These are phyloP conservation scores for Drosophila vallismaia DNA, from an alignment of 2,888 invertebrate genomes.

Conservation along the genomic window DNA sequence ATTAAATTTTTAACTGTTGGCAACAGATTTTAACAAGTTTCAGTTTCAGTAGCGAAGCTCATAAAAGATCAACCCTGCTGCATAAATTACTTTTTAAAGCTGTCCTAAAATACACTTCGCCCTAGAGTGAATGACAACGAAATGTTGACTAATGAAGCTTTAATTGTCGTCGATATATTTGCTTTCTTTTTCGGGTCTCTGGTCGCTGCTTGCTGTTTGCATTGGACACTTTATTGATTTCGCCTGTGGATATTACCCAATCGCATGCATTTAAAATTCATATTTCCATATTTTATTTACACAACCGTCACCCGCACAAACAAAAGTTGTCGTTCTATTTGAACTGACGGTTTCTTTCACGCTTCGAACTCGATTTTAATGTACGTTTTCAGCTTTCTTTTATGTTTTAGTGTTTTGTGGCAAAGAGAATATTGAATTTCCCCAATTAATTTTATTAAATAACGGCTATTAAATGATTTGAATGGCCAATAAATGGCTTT, in stretches of 20 bases:
- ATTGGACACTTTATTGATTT: conserved; percentile 32
- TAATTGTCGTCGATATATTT: conserved; percentile 38
- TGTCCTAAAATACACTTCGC: conserved; percentile 18
- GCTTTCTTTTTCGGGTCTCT: conserved; percentile 7
- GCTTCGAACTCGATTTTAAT: conserved; percentile 14
- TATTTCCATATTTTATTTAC: conserved; percentile 63
- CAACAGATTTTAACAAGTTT: conserved; percentile 65
- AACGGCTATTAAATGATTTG: conserved; percentile 12
- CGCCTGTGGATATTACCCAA: conserved; percentile 24
- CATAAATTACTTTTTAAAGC: conserved; percentile 26
- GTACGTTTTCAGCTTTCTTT: conserved; percentile 2
- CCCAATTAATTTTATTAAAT: conserved; percentile 9
- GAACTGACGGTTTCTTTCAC: conserved; percentile 38
- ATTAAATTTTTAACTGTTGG: conserved; percentile 64
- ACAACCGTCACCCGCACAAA: conserved; percentile 45
- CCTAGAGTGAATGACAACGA: conserved; percentile 18
- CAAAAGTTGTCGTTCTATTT: conserved; percentile 13
- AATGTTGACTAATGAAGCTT: conserved; percentile 39
- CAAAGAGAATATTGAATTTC: conserved; percentile 12
- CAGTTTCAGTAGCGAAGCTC: conserved; percentile 67
- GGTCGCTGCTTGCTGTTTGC: conserved; percentile 1
- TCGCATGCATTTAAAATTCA: conserved; percentile 63
- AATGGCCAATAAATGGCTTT: conserved; percentile 5
- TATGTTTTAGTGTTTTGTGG: background rate
- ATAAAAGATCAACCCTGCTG: conserved; percentile 27